Evolutionary conservation across 2,888 invertebrate species (phyloP), one percentile per base, ranked within the genome.

Genomic region (Eudemis profundana): DNA sequence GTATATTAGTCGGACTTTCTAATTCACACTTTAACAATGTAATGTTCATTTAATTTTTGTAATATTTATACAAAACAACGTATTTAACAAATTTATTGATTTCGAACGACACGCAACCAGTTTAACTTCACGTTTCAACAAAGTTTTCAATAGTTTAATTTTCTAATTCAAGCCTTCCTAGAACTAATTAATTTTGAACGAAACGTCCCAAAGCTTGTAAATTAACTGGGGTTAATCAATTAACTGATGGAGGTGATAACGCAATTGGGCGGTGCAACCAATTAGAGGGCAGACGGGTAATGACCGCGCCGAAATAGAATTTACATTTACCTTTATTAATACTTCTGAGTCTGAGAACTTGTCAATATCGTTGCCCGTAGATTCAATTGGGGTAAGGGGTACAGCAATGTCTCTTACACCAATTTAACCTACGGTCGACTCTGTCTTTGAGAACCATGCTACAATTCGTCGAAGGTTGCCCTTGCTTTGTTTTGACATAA

Each of bases 211-310:
- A 4, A 42, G 15, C 29, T 56, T 42, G 44, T 17, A 56, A 29
- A 17, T 44, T 50, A 29, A 56, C 29, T 38, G 0, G n/a, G 56
- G 29, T 56, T 56, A 33, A 51, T 36, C 44, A 64, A 64, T 64
- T 44, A 64, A 14, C 17, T 17, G 21, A 54, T 64, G 19, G 33
- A 46, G 29, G 51, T 51, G 57, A 59, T 53, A 46, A 51, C 23
- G 27, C 46, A 33, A 60, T 51, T 36, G 38, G 42, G 23, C 33
- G 47, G 10, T 23, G 44, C 53, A 51, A 38, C 29, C 23, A n/a
- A n/a, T n/a, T n/a, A 54, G 49, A 65, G 51, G 53, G 46, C 53
- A 65, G 65, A 65, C 65, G 53, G 65, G 51, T 19, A 59, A 65
- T 40, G 60, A 59, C 60, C 65, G 23, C 23, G 10, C 3, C 19